Conservation (phyloP, 2,113 vertebrate genomes). For the Sarotherodon lohbergeri region DNA sequence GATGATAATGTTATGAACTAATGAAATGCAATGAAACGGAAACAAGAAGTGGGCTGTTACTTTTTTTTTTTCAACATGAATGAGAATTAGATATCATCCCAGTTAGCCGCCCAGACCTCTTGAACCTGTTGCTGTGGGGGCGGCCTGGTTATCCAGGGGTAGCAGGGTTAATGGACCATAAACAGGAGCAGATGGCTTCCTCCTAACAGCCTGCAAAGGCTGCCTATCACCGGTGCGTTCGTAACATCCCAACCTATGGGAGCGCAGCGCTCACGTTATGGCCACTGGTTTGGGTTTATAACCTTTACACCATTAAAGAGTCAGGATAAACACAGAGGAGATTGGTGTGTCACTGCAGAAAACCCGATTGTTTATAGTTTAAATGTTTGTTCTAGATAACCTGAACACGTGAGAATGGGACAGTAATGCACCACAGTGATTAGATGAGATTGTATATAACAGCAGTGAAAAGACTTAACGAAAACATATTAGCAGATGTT, state of each 20-base stretch:
- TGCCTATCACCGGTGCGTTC: constrained; percentile 43
- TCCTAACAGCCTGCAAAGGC: constrained; percentile 49
- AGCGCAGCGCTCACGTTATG: constrained; percentile 50
- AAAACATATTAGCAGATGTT: background rate
- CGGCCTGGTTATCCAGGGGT: constrained; percentile 44
- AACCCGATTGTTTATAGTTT: constrained; percentile 1
- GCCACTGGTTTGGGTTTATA: constrained; percentile 46
- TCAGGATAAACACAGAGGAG: constrained; percentile 24
- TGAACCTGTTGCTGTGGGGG: constrained; percentile 71
- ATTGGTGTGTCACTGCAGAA: background rate
- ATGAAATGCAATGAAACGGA: background rate
- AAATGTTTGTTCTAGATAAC: constrained; percentile 24
- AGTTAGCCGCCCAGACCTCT: background rate
- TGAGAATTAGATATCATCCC: background rate
- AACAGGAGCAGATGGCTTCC: constrained; percentile 74
- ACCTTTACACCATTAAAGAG: constrained; percentile 43
- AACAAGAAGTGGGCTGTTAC: background rate
- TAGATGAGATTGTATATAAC: background rate
- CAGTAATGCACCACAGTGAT: background rate
- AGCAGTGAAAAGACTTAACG: background rate
- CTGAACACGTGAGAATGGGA: background rate
- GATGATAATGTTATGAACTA: background rate
- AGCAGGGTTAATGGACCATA: constrained; percentile 69
- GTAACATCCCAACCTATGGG: constrained; percentile 48
- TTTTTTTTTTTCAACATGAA: background rate